A percentile compares a stretch with the other conserved stretches of the same genome.
Conservation (phyloP, 1,140 invertebrate species). For the Panulirus ornatus region DNA sequence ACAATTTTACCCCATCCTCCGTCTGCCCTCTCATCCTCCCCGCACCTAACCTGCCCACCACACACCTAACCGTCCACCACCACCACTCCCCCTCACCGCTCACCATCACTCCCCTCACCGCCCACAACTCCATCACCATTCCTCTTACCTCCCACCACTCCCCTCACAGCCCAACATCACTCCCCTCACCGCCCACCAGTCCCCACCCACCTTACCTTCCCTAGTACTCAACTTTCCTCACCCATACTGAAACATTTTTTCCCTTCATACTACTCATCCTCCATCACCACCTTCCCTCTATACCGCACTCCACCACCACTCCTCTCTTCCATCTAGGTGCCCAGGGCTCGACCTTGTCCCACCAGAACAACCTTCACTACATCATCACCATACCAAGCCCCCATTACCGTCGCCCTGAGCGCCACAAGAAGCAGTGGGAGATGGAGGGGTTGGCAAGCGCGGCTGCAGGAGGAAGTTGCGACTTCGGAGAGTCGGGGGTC, state of each 20-base stretch:
- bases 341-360: no score
- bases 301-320: background rate
- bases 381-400: no score
- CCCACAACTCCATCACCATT: conserved; percentile 2
- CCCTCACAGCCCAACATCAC: background rate
- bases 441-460: no score
- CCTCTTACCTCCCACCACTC: background rate
- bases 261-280: background rate
- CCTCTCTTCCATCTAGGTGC: background rate
- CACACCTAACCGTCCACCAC: background rate
- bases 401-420: no score
- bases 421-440: no score
- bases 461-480: no score
- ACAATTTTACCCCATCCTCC: background rate
- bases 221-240: background rate
- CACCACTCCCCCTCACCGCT: background rate
- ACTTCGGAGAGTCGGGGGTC: no score
- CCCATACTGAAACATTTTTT: background rate
- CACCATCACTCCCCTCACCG: background rate
- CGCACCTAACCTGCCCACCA: background rate
- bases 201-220: background rate
- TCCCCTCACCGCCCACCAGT: background rate
- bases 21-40: background rate
- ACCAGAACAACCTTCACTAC: no score
- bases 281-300: background rate